phyloP scores from a whole-genome alignment of 2,113 vertebrate genomes.

The Odocoileus virginianus region DNA sequence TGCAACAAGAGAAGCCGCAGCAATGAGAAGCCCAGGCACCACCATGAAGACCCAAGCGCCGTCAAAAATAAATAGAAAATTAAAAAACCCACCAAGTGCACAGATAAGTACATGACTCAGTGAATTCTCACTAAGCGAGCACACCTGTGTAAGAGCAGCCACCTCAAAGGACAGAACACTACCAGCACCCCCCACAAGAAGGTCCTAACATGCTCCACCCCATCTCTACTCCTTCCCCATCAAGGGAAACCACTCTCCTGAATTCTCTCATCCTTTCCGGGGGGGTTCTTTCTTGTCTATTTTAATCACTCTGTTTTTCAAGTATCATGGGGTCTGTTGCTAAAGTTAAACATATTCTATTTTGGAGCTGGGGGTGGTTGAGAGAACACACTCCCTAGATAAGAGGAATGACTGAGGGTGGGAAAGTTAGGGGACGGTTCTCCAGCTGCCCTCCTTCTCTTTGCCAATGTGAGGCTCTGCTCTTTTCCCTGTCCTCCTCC shows the following conservation, averaged over 20 bases:
- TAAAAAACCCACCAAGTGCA: background rate
- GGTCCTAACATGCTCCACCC: background rate
- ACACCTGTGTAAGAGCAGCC: background rate
- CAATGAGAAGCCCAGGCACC: background rate
- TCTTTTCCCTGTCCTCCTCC: background rate
- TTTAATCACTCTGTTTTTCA: slow-evolving; percentile 21
- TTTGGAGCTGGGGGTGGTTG: background rate
- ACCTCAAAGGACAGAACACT: background rate
- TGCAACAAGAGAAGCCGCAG: background rate
- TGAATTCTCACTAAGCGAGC: background rate
- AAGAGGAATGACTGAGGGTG: background rate
- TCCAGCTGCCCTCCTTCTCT: background rate
- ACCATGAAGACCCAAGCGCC: background rate
- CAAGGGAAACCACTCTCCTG: background rate
- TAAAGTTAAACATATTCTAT: slow-evolving; percentile 24
- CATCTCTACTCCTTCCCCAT: background rate
- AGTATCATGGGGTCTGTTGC: background rate
- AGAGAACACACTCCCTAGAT: background rate
- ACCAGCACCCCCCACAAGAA: background rate
- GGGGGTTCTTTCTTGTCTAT: background rate
- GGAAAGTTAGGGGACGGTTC: background rate
- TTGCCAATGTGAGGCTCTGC: background rate
- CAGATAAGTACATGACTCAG: background rate
- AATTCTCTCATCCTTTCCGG: background rate
- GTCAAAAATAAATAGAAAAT: background rate